A percentile compares a stretch with the other conserved stretches of the same genome.
Conservation (phyloP, 2,888 invertebrate species). For the Thalpophila matura region DNA sequence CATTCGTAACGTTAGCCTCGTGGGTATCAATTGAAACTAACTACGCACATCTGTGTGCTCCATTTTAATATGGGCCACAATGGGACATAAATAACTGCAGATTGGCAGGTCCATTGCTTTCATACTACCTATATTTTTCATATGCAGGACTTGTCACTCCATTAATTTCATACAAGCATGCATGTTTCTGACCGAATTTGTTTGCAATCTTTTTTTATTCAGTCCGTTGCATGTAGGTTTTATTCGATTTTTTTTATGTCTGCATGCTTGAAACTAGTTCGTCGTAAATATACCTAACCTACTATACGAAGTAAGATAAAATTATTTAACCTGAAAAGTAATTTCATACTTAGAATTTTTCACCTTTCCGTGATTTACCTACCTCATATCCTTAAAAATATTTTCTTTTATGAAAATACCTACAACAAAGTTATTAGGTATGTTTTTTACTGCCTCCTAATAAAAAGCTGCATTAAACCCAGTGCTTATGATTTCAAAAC, state of each 20-base stretch:
- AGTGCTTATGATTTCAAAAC: constrained; percentile 53
- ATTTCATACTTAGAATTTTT: background rate
- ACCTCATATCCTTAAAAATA: constrained; percentile 21
- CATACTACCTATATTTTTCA: constrained; percentile 27
- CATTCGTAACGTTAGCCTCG: constrained; percentile 44
- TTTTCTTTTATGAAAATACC: constrained; percentile 27
- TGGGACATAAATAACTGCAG: constrained; percentile 41
- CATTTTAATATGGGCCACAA: constrained; percentile 59
- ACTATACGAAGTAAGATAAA: background rate
- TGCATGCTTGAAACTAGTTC: background rate
- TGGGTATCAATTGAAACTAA: constrained; percentile 58
- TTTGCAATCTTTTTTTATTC: background rate
- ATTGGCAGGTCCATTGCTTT: constrained; percentile 41
- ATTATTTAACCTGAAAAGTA: background rate
- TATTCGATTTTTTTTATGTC: background rate
- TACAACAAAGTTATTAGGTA: constrained; percentile 37
- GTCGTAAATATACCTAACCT: too few species aligned
- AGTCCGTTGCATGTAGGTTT: background rate
- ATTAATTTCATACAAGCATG: background rate
- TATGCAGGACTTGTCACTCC: constrained; percentile 11
- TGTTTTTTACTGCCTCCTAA: constrained; percentile 12
- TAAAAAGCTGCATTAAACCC: constrained; percentile 48
- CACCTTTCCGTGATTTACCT: background rate
- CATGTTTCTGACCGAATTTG: background rate
- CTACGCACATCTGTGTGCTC: constrained; percentile 52